Base-by-base conservation (phyloP, 2,113 vertebrate genomes). In the Crotalus horridus region DNA sequence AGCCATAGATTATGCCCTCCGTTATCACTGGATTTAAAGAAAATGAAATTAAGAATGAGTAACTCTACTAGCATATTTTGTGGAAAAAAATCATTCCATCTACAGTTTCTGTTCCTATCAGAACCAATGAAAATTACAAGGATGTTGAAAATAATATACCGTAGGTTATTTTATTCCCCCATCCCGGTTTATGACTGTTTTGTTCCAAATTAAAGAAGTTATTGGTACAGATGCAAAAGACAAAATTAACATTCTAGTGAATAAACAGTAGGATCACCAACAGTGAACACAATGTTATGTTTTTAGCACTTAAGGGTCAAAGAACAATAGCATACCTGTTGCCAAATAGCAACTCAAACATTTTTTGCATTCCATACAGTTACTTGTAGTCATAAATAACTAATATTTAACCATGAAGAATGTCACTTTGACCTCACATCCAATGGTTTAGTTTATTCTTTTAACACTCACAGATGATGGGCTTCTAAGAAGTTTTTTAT, bases 391-490 rank as follows among this genome's bases (percentile, higher is more conserved):
- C 74, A 81, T 89, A 85, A 89, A 94, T 86, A 94, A 93, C 74
- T 93, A 87, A 69, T 85, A 55, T 91, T 91, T 91, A 91, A 92
- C 93, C 74, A 85, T 55, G 69, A n/a, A 91, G 93, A 86, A 87
- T 94, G 93, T 94, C 90, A 92, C 87, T 89, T 87, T 89, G 93
- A 93, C 87, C 87, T 61, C 90, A 88, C 86, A 87, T 7, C 56
- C 48, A 91, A 13, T 6, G 55, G 74, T 33, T 88, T 81, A 26
- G 61, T 90, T 69, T 6, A 48, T 33, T 91, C 90, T 88, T 93
- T 21, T 51, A 5, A 74, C 46, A 93, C 33, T 1, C 29, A 48
- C n/a, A 86, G 43, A 51, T 0, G 1, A 46, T 51, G 33, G 43
- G 12, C 58, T 89, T 53, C 13, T 74, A 74, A 74, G 21, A 23